Base-by-base conservation (phyloP, 2,888 invertebrate species). In the Drosophila meridionalis region DNA sequence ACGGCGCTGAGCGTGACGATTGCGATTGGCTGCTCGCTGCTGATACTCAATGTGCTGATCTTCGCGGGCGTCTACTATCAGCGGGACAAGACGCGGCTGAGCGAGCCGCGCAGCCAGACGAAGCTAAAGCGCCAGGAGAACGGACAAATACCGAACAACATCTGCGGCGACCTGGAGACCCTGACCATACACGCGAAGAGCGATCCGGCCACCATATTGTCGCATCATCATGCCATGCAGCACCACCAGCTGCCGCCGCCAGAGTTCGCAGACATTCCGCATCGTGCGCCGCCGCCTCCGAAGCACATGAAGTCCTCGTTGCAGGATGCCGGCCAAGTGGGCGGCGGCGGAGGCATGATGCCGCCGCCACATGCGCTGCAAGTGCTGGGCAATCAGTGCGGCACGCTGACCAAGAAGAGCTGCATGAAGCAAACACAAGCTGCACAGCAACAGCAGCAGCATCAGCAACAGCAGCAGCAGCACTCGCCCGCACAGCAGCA, bases 21-120 rank as follows among this genome's bases (percentile, higher is more conserved):
- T 83, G 98, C 98, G 56, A 98, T 99, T 78, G 99, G 99, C 45
- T 98, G 98, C 91, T 98, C 98, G 5, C 93, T 99, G 69, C 94
- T 99, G 30, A 97, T 98, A 87, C 94, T 99, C 4, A 99, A 99
- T 92, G 97, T 98, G 53, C 94, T 98, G 36, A 98, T 99, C 90
- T 98, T 98, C 91, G 98, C 98, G 62, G 98, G 98, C 4, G 97
- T 98, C 0, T 98, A 98, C 92, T 98, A 98, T 91, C 98, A 98
- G 91, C 94, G 97, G 62, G 97, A 97, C 91, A 97, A 97, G 92
- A 96, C 96, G 74, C 94, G 96, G 79, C 95, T 96, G 94, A 94
- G 96, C 94, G 94, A 94, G 90, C 93, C 93, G 9, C 87, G 93
- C 66, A 81, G 90, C 0, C 93, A 93, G 70, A 93, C 95, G 60